Evolutionary conservation across 1,140 invertebrate species (phyloP), one percentile per base, ranked within the genome.

Genomic region (Drosophila littoralis): DNA sequence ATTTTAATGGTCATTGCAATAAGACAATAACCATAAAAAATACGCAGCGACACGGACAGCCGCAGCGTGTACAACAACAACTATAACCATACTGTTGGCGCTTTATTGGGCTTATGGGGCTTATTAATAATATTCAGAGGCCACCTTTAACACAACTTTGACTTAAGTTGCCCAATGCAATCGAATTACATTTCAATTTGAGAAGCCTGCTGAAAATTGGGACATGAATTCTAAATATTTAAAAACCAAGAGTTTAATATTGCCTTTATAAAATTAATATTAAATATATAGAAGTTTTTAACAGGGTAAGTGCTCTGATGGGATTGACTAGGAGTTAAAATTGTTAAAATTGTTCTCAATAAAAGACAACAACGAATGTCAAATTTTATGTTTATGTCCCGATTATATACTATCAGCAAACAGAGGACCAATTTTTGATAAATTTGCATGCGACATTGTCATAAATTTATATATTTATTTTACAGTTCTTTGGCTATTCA

Each of bases 1-100:
- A 89, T 89, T 89, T 86, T 89, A 90, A 89, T 84, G 85, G 77
- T 78, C 81, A 83, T 89, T 89, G 81, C 84, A 84, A 84, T 73
- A 75, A 75, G 74, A 66, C 63, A 78, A 89, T 90, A 81, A 79
- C 77, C 74, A 89, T 89, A 88, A 89, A 89, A 82, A 89, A 69
- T 77, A 71, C 69, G 80, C 75, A 82, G 45, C 42, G 38, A 60
- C 57, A 69, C 35, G 36, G 52, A 69, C 43, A 61, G 42, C 42
- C 40, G 54, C 36, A 65, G 43, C 48, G 71, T 64, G 68, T 54
- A 72, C 63, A 75, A 60, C 60, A 58, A 36, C 28, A 35, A 15
- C 32, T 28, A 10, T 32, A 33, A 33, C 50, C 7, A 51, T 46
- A 38, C 54, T 89, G 75, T 75, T 68, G 52, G 57, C 70, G 77